Percentiles rank a stretch among this genome's conserved stretches.
Evolutionary conservation across 2,797 vertebrate species (phyloP).

Genomic region (Alectoris magna): DNA sequence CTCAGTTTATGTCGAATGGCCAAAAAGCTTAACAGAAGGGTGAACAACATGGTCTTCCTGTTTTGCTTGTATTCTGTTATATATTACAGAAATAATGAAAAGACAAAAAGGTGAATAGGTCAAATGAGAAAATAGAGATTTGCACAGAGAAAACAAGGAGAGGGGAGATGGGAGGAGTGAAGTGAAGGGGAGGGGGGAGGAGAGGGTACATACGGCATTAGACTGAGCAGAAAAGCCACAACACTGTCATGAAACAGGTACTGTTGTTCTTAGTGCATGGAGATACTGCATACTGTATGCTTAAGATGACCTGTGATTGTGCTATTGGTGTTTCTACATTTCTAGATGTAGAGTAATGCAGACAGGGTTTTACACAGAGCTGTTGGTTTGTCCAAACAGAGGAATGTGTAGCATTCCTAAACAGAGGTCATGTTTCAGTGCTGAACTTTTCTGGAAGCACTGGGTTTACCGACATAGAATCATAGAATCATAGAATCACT

Average conservation of each 20-base stretch:
- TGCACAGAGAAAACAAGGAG: background rate
- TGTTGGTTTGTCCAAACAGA: background rate
- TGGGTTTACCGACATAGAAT: background rate
- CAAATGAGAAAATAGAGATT: background rate
- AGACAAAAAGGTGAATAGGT: background rate
- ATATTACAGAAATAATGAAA: background rate
- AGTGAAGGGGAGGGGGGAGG: too few relatives aligned
- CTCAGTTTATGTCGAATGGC: background rate
- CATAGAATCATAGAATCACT: too few relatives aligned
- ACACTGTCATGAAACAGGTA: background rate
- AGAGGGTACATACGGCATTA: background rate
- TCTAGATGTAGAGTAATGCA: background rate
- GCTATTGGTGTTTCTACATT: background rate
- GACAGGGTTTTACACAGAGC: background rate
- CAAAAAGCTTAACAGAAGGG: background rate
- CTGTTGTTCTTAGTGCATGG: background rate
- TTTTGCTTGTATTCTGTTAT: background rate
- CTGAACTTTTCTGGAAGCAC: background rate
- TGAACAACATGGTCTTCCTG: background rate
- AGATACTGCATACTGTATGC: background rate
- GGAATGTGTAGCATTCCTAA: background rate
- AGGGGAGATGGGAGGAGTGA: too few relatives aligned
- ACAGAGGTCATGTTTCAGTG: background rate
- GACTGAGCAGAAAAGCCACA: background rate
- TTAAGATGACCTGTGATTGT: background rate